Base-by-base conservation (phyloP, 2,888 invertebrate genomes). In the Cantharis lateralis region DNA sequence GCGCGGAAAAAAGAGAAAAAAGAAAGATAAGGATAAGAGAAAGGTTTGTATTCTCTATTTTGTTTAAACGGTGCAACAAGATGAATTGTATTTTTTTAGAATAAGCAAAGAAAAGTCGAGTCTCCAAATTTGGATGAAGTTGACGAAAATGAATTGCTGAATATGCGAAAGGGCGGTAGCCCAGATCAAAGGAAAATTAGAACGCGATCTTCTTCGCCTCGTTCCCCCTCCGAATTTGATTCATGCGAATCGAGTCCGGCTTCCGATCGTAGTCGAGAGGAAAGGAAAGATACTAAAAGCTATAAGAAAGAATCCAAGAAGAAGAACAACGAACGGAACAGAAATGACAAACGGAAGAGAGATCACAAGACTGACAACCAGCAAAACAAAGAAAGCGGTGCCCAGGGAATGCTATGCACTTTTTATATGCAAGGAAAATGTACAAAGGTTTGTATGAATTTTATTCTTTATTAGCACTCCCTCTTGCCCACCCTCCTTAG, bases 381-480 rank as follows among this genome's bases (percentile, higher is more conserved):
- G 79, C 91, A 91, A 15, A 88, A 90, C 85, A 93, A 93, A 86
- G 93, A 93, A 85, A 90, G 92, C 7, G 94, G n/a, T 10, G 10
- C 68, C 5, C 71, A 74, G 15, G 78, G 62, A 78, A 92, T 92
- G 15, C 92, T 95, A 79, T 97, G 97, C 86, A 91, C 94, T 81
- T 96, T 94, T 89, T 96, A 92, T 86, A 92, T 96, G 91, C 96
- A 96, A 89, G 97, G 96, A 75, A 96, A 96, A 88, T 97, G 97
- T 87, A 93, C 94, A 84, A 93, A 93, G 86, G 90, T 90, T 84
- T 83, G 85, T 80, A 68, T 70, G n/a, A 3, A 11, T 62, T 32
- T 48, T 69, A 11, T 15, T n/a, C 1, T 48, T 48, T 48, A 48
- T 48, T 48, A 48, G 9, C n/a, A 3, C 5, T 9, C 48, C n/a